Conservation (phyloP, 1,140 invertebrate species). For the Hypsibius dujardini region DNA sequence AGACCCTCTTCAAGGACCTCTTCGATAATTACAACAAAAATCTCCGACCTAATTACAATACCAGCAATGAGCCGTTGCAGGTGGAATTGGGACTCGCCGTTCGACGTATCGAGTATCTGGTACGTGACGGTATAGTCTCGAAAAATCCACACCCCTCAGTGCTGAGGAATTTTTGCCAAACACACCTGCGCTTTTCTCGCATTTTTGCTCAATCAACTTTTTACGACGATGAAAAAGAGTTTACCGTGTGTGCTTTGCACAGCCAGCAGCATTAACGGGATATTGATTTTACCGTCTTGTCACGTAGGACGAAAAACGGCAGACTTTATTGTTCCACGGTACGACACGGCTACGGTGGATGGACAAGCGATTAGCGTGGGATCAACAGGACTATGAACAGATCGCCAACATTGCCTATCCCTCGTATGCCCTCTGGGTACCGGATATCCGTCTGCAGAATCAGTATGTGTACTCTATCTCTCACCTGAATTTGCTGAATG, state of each 20-base stretch:
- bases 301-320: conserved; percentile 13
- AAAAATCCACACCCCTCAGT: no score
- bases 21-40: conserved; percentile 98
- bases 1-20: conserved; percentile 78
- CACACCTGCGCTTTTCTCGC: no score
- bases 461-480: background rate
- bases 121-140: no score
- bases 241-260: no score
- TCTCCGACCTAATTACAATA: conserved; percentile 90
- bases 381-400: background rate
- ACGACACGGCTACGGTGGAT: conserved; percentile 6
- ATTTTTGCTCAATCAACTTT: no score
- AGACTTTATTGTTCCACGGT: background rate
- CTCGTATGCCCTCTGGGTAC: conserved; percentile 1
- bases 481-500: background rate
- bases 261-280: no score
- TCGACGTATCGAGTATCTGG: conserved; percentile 95
- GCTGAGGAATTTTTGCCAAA: no score
- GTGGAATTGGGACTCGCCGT: conserved; percentile 89
- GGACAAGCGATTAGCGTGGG: background rate
- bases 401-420: background rate
- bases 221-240: no score
- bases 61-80: conserved; percentile 87
- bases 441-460: background rate
- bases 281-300: no score